A percentile compares a stretch with the other conserved stretches of the same genome.
phyloP scores from a whole-genome alignment of 2,113 vertebrate genomes.

The Tachuris rubrigastra region DNA sequence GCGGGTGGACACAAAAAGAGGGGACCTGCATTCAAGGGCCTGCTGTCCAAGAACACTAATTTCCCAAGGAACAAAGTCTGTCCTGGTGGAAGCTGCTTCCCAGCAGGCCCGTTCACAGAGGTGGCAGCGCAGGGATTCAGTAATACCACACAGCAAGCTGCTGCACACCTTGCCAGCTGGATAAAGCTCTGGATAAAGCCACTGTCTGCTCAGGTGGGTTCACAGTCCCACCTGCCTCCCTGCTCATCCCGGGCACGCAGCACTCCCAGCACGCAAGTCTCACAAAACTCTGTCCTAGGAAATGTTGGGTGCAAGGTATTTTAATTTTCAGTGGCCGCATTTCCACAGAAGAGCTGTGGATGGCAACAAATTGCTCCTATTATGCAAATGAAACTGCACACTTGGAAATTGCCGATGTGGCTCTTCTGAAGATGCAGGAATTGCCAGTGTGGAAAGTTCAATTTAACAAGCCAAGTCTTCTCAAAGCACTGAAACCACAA shows the following conservation, averaged over 20 bases:
- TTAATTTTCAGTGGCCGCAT: constrained; percentile 6
- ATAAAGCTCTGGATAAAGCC: neutral
- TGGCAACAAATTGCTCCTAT: constrained; percentile 66
- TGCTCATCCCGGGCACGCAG: rapidly evolving
- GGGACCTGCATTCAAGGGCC: neutral
- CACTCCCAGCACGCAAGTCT: rapidly evolving
- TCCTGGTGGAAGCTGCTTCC: neutral
- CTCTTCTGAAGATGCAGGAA: constrained; percentile 22
- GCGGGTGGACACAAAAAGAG: neutral
- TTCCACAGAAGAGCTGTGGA: constrained; percentile 62
- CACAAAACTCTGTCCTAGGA: neutral
- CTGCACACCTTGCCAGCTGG: neutral
- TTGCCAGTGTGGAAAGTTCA: constrained; percentile 25
- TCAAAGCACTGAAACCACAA: constrained; percentile 17
- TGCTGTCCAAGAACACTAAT: neutral
- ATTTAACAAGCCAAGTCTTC: constrained; percentile 16
- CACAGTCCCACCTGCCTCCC: neutral
- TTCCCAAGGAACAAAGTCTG: neutral
- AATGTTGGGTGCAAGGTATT: neutral
- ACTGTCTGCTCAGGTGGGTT: rapidly evolving
- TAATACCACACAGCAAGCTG: neutral
- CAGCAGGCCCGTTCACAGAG: rapidly evolving
- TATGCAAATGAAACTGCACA: constrained; percentile 53
- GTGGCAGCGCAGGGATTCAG: neutral
- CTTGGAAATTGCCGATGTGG: constrained; percentile 52